Evolutionary conservation across 2,113 vertebrate species (phyloP).

Genomic region (Picathartes gymnocephalus): DNA sequence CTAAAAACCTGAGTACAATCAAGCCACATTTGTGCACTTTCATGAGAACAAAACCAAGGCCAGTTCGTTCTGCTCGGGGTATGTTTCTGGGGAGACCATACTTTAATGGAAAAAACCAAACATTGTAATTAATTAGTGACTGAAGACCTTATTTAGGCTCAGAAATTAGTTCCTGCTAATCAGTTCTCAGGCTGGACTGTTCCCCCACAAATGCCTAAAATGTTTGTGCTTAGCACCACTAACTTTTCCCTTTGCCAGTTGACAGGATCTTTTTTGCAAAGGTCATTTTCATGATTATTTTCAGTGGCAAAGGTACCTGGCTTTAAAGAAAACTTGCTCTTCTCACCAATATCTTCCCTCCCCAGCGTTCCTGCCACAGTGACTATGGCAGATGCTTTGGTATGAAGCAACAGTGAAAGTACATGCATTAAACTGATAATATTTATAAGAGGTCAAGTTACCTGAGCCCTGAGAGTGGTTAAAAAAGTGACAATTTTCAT

Average conservation of each 20-base stretch:
- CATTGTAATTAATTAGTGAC: background rate
- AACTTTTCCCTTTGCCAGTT: background rate
- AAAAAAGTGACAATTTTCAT: background rate
- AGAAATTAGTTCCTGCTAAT: background rate
- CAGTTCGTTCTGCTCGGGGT: background rate
- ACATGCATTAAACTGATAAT: background rate
- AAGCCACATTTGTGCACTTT: background rate
- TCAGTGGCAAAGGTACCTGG: background rate
- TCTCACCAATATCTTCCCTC: background rate
- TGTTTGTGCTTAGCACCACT: too few species aligned
- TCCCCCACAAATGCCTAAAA: background rate
- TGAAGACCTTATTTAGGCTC: background rate
- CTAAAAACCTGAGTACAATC: background rate
- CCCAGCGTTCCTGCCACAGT: background rate
- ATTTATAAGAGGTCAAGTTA: background rate
- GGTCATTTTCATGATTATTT: background rate
- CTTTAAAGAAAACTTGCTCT: background rate
- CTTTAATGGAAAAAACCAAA: accelerated
- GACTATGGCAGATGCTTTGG: background rate
- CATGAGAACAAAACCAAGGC: background rate
- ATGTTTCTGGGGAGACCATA: background rate
- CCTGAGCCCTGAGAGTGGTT: background rate
- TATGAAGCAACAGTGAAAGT: background rate
- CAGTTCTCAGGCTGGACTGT: background rate
- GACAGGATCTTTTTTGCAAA: background rate